Evolutionary conservation across 1,140 invertebrate genomes (phyloP), one percentile per base, ranked within the genome.

Genomic region (Drosophila seguyi): DNA sequence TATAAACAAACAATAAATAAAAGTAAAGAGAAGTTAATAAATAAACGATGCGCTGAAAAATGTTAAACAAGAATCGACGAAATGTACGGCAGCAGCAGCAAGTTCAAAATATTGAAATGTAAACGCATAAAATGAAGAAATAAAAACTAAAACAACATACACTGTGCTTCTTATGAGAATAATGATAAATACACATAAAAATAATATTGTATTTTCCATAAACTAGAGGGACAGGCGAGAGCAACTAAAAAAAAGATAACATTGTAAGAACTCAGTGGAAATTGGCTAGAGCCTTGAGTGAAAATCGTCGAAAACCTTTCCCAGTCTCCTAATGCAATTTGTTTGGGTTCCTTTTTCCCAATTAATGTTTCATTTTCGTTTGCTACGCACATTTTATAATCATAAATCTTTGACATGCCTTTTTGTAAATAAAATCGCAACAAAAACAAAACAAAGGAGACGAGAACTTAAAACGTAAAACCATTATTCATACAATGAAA

Each of bases 141-240:
- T 78, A 72, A 69, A 79, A 79, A 56, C 44, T 63, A 50, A 72
- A 68, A 48, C 27, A 69, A 69, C 47, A 75, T 73, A 81, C 79
- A 79, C 71, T 85, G 85, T 88, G 85, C 85, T 88, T 88, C 85
- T 90, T 88, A 88, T 90, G 85, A 88, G 72, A 90, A 71, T 75
- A 84, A 78, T 59, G 71, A 83, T 84, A 52, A 41, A 62, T 41
- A 63, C 56, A 63, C 39, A 52, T 61, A 78, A 78, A 63, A 67
- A 67, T 61, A 78, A 59, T 58, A 71, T 41, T 87, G 67, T 84
- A 84, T 81, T 90, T 87, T 80, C 81, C 80, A 76, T 76, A 81
- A 87, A 76, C 47, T 87, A 83, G 38, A 50, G 58, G 71, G 39
- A 18, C 13, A 55, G 38, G 48, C 78, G 41, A 41, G 44, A 44